Conservation (phyloP, 1,140 invertebrate genomes). For the Papilio polytes region DNA sequence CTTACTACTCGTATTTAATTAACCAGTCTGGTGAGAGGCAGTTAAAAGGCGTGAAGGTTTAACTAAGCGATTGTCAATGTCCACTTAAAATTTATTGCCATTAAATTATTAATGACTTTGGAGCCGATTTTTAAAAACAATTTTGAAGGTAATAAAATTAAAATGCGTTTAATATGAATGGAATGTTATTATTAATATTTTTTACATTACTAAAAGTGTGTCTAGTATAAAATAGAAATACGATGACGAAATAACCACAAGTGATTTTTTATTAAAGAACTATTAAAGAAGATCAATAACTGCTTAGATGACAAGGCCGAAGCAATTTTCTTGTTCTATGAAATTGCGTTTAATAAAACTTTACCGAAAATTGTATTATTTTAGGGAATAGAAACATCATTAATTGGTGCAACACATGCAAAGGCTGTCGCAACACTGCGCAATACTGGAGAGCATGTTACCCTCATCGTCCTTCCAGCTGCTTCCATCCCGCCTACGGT, state of each 20-base stretch:
- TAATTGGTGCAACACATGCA: conserved; percentile 99
- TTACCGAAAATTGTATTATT: conserved; percentile 51
- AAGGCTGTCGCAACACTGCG: conserved; percentile 97
- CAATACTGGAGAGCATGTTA: conserved; percentile 95
- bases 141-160: neutral
- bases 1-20: conserved; percentile 15
- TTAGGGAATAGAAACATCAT: conserved; percentile 92
- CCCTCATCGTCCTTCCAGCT: conserved; percentile 88
- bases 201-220: too few species aligned
- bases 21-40: neutral
- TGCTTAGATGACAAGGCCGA: too few species aligned
- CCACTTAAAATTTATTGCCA: neutral
- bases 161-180: neutral
- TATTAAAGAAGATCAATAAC: too few species aligned
- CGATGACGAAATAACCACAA: neutral
- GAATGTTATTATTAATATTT: neutral
- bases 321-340: too few species aligned
- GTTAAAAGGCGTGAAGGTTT: conserved; percentile 15
- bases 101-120: neutral
- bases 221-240: neutral
- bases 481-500: conserved; percentile 71
- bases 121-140: neutral
- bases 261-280: too few species aligned
- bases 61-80: neutral
- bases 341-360: neutral